A percentile compares a stretch with the other conserved stretches of the same genome.
phyloP scores from a whole-genome alignment of 2,797 vertebrate genomes.

The Falco cherrug region DNA sequence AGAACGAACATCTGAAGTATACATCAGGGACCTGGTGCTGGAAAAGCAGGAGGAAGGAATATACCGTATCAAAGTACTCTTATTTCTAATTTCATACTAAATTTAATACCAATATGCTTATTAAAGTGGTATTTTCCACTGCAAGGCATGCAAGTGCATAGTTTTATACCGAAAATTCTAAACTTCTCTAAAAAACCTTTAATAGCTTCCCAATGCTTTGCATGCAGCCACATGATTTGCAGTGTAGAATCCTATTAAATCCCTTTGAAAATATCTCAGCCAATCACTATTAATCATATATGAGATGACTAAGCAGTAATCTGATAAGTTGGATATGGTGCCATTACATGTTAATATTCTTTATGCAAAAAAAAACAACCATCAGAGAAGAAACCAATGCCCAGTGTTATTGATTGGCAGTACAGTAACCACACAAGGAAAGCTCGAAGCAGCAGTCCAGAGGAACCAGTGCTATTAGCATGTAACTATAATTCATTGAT shows the following conservation, averaged over 20 bases:
- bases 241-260: background rate
- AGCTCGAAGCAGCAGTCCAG: background rate
- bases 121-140: background rate
- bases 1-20: background rate
- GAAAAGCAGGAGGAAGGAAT: background rate
- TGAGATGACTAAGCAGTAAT: background rate
- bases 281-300: background rate
- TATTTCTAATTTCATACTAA: background rate
- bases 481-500: accelerated
- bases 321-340: background rate
- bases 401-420: background rate
- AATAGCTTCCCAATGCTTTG: background rate
- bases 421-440: accelerated
- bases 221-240: background rate
- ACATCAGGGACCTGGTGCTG: background rate
- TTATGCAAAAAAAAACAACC: background rate
- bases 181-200: background rate
- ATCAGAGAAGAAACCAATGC: background rate
- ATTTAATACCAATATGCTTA: background rate
- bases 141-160: background rate
- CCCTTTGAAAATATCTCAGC: background rate
- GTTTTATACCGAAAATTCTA: background rate
- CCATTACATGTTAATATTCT: background rate
- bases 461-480: background rate
- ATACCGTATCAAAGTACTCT: background rate